Evolutionary conservation across 2,888 invertebrate genomes (phyloP).

Genomic region (Thecophora atra): DNA sequence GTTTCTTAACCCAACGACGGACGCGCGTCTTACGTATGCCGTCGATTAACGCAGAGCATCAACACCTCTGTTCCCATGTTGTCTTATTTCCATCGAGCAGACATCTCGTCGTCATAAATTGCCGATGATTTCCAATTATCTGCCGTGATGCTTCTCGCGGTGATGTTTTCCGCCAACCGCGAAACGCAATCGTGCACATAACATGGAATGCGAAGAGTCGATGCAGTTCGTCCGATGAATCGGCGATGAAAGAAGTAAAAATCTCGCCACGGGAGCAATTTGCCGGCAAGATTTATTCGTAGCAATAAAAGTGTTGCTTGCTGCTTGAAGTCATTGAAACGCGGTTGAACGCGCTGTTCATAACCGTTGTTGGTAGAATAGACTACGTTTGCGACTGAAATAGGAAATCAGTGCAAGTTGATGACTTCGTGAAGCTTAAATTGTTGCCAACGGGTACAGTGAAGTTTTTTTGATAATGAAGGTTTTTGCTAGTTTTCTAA

Average conservation of each 20-base stretch:
- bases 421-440: too few relatives aligned
- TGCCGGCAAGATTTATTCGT: too few relatives aligned
- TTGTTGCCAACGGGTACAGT: too few relatives aligned
- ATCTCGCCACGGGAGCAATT: too few relatives aligned
- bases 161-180: conserved; percentile 3
- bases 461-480: too few relatives aligned
- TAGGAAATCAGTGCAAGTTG: too few relatives aligned
- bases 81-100: not conserved
- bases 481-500: too few relatives aligned
- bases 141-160: not conserved
- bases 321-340: not conserved
- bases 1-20: conserved; percentile 26
- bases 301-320: not conserved
- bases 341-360: not conserved
- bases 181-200: not conserved
- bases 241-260: too few relatives aligned
- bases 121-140: not conserved
- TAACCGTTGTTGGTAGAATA: too few relatives aligned
- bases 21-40: conserved; percentile 50
- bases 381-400: too few relatives aligned
- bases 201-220: not conserved
- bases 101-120: not conserved
- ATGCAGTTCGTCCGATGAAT: not conserved
- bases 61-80: conserved; percentile 4
- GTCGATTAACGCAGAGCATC: conserved; percentile 35